Base-by-base conservation (phyloP, 2,888 invertebrate genomes). In the Erebia epiphron region DNA sequence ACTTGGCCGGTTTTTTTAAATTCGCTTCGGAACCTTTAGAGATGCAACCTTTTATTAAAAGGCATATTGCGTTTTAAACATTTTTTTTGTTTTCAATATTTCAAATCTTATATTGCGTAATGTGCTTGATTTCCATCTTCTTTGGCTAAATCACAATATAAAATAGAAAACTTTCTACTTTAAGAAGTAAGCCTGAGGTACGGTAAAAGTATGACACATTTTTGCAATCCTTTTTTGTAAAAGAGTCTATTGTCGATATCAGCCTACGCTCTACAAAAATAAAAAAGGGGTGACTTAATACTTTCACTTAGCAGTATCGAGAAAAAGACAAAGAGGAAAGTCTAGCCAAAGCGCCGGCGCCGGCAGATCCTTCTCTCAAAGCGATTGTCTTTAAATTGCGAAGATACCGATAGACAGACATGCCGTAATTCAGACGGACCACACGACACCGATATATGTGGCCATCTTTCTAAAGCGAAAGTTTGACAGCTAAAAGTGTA, bases 381-480 rank as follows among this genome's bases (percentile, higher is more conserved):
- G 83, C 84, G 82, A 79, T 75, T 73, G 78, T 83, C 87, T 90
- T 90, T 91, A 91, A 92, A 92, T 92, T 88, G 91, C 89, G 77
- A 83, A 81, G 81, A 86, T 85, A 84, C 91, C 90, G 89, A 90
- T 91, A 90, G 90, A 90, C 91, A 90, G 90, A 89, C 88, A 89
- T 80, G 26, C 46, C 13, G 46, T 46, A 46, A 46, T 3, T 10
- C 13, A 46, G 2, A 46, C 46, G 11, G 13, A 3, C 3, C 46
- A 46, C 11, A 46, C 11, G 46, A 13, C 13, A 46, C 11, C 43
- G 3, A 43, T 11, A 43, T 11, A 43, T 11, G 2, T 43, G 2
- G 43, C 11, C 43, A 43, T 11, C 10, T 11, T 35, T 35, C 35
- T 35, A 26, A 7, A 35, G 35, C 35, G 35, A 5, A 35, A 35